Evolutionary conservation across 1,140 invertebrate species (phyloP).

Genomic region (Lordiphosa mommai): DNA sequence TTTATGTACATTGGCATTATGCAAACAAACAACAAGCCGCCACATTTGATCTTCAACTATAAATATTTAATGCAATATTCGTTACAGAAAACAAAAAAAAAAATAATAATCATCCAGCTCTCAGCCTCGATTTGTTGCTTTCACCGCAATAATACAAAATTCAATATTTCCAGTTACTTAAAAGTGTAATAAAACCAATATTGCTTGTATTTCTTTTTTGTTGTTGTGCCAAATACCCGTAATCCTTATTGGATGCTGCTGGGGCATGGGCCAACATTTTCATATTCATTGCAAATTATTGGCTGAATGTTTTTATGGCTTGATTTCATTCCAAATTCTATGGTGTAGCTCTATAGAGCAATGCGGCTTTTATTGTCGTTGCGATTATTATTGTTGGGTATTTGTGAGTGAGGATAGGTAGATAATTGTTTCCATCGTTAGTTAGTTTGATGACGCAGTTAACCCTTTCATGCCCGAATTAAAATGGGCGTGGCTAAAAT

Average conservation of each 20-base stretch:
- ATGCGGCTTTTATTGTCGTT: neutral
- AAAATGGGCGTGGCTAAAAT: no score
- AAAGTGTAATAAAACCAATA: conserved; percentile 39
- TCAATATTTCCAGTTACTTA: conserved; percentile 47
- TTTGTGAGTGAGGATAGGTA: neutral
- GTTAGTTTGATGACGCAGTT: no score
- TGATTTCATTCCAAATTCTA: conserved; percentile 12
- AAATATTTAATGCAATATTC: conserved; percentile 39
- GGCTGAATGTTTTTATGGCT: conserved; percentile 59
- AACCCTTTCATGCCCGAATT: no score
- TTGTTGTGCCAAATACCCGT: conserved; percentile 11
- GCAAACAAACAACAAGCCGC: conserved; percentile 42
- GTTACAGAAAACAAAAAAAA: no score
- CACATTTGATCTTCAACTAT: conserved; percentile 27
- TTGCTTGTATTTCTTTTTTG: conserved; percentile 12
- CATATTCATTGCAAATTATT: conserved; percentile 70
- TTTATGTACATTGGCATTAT: conserved; percentile 12
- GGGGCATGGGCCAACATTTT: conserved; percentile 25
- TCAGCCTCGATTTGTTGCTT: conserved; percentile 27
- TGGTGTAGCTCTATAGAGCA: conserved; percentile 9
- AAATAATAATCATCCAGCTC: conserved; percentile 4
- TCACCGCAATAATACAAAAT: conserved; percentile 29
- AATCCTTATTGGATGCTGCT: conserved; percentile 17
- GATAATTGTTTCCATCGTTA: conserved; percentile 21
- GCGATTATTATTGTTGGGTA: neutral